Evolutionary conservation across 1,140 invertebrate species (phyloP).

Genomic region (Caerostris darwini): DNA sequence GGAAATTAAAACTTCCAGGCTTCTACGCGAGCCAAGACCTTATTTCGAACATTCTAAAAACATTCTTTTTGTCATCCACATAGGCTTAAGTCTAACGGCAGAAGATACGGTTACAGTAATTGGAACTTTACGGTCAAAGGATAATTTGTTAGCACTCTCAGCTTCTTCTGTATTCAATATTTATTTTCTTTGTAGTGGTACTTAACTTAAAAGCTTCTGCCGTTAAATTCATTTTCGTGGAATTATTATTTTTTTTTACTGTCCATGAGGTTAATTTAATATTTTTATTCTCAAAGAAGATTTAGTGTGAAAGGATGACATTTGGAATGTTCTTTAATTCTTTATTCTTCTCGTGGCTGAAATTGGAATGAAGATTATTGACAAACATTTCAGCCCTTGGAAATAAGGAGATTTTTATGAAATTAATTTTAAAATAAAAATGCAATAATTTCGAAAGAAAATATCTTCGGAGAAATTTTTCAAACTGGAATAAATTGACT

Average conservation of each 20-base stretch:
- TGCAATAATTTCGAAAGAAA: neutral
- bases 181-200: neutral
- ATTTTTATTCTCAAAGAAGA: neutral
- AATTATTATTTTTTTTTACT: neutral
- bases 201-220: neutral
- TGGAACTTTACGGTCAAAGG: constrained; percentile 5
- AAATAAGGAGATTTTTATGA: neutral
- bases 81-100: neutral
- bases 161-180: neutral
- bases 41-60: neutral
- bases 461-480: neutral
- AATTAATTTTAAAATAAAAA: neutral
- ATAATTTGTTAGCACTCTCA: neutral
- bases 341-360: neutral
- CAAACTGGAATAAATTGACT: too few relatives aligned
- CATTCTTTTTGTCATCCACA: neutral
- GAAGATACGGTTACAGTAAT: neutral
- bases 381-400: neutral
- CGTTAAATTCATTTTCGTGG: neutral
- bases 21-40: neutral
- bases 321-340: neutral
- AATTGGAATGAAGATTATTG: neutral
- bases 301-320: neutral
- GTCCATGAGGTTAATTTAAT: neutral
- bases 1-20: neutral